A percentile compares a stretch with the other conserved stretches of the same genome.
Conservation (phyloP, 2,888 invertebrate genomes). For the Nycteola revayana region DNA sequence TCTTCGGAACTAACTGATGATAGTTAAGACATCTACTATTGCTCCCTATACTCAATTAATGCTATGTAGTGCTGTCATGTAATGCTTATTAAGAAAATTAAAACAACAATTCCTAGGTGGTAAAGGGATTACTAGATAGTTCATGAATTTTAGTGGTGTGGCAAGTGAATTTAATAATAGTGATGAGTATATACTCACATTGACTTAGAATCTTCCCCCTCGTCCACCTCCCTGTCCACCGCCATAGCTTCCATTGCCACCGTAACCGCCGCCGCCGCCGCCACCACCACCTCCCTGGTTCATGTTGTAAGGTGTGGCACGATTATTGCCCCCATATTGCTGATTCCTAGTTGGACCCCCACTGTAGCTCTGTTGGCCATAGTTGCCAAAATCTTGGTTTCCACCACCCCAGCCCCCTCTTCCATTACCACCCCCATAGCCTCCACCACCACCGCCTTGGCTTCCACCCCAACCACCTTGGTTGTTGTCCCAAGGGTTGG, state of each 20-base stretch:
- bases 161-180: conserved; percentile 24
- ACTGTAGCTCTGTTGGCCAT: conserved; percentile 91
- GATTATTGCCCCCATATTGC: conserved; percentile 85
- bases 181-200: conserved; percentile 47
- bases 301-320: conserved; percentile 87
- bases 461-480: conserved; percentile 77
- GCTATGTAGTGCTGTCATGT: conserved; percentile 65
- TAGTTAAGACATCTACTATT: conserved; percentile 34
- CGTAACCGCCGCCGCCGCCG: conserved; percentile 64
- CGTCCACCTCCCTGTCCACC: conserved; percentile 64
- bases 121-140: conserved; percentile 22
- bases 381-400: conserved; percentile 88
- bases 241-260: conserved; percentile 63
- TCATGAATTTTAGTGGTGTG: conserved; percentile 38
- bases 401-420: conserved; percentile 77
- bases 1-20: conserved; percentile 50
- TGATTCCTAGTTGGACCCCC: conserved; percentile 93
- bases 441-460: conserved; percentile 52
- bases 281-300: conserved; percentile 82
- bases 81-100: conserved; percentile 36
- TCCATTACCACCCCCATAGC: conserved; percentile 72
- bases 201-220: conserved; percentile 59
- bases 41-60: conserved; percentile 61
- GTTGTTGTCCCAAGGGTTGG: conserved; percentile 78
- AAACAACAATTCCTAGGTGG: conserved; percentile 33